Evolutionary conservation across 1,140 invertebrate species (phyloP).

Genomic region (Drosophila dunni): DNA sequence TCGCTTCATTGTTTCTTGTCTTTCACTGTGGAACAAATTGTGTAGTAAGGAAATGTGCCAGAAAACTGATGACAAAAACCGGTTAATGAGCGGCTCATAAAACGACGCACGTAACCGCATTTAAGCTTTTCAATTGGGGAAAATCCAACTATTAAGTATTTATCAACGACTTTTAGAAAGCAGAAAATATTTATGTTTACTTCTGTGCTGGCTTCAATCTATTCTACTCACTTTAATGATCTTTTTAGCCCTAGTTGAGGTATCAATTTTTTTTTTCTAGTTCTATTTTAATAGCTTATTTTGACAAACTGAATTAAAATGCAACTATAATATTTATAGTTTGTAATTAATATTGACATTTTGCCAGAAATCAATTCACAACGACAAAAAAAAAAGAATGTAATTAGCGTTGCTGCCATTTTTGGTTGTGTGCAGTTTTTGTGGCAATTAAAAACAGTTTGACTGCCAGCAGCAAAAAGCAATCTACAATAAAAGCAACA

Average conservation of each 20-base stretch:
- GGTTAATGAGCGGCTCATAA: conserved; percentile 6
- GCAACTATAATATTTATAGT: neutral
- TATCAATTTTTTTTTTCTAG: too few relatives aligned
- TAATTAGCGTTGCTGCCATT: conserved; percentile 57
- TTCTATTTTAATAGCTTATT: too few relatives aligned
- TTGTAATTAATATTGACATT: conserved; percentile 29
- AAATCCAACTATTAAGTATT: neutral
- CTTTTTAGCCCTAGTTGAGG: neutral
- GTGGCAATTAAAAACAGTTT: conserved; percentile 63
- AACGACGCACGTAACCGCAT: conserved; percentile 4
- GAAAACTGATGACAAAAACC: conserved; percentile 9
- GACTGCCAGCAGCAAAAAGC: conserved; percentile 34
- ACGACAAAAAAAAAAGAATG: conserved; percentile 35
- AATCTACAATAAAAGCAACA: conserved; percentile 30
- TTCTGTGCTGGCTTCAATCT: neutral
- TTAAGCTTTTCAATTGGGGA: neutral
- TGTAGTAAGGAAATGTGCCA: conserved; percentile 19
- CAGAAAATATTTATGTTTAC: neutral
- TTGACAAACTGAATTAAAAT: neutral
- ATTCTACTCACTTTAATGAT: neutral
- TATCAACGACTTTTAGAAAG: conserved; percentile 11
- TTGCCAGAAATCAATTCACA: conserved; percentile 20
- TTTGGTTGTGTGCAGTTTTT: conserved; percentile 40
- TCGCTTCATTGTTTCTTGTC: neutral
- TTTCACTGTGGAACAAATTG: conserved; percentile 1